Percentiles rank a stretch among this genome's conserved stretches.
phyloP scores from a whole-genome alignment of 1,140 invertebrate species.

The Aphelinus atriplicis region DNA sequence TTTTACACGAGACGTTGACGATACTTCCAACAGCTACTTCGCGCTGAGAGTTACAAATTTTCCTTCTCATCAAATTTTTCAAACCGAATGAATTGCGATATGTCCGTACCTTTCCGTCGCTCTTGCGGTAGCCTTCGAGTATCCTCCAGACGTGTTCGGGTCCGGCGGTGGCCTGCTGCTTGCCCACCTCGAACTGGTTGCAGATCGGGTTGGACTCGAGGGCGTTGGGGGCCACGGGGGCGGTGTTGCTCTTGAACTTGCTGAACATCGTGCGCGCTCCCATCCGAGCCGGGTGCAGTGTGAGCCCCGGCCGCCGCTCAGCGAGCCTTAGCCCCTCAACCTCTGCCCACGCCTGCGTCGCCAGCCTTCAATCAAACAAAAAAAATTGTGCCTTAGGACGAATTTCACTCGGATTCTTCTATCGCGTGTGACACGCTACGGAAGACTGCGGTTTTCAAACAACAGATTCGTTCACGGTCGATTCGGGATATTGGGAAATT shows the following conservation, averaged over 20 bases:
- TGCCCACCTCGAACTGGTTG: constrained; percentile 89
- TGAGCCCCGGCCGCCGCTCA: background rate
- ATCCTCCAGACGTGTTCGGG: constrained; percentile 94
- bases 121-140: constrained; percentile 88
- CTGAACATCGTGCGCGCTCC: constrained; percentile 74
- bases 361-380: no score
- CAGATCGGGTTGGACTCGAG: constrained; percentile 87
- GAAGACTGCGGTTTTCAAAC: no score
- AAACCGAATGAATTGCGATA: background rate
- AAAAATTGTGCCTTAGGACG: no score
- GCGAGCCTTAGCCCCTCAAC: no score
- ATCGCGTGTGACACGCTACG: no score
- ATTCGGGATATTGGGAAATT: no score
- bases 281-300: constrained; percentile 43
- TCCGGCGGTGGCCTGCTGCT: constrained; percentile 86
- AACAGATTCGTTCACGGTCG: no score
- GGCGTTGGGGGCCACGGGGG: constrained; percentile 65
- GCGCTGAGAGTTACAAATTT: no score
- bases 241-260: constrained; percentile 76
- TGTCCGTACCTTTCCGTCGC: constrained; percentile 86
- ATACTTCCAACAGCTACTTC: background rate
- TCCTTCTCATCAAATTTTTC: no score
- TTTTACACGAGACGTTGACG: background rate
- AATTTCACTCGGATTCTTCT: no score
- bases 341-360: no score